Evolutionary conservation across 2,113 vertebrate genomes (phyloP).

Genomic region (Tenebrosternarchus preto): DNA sequence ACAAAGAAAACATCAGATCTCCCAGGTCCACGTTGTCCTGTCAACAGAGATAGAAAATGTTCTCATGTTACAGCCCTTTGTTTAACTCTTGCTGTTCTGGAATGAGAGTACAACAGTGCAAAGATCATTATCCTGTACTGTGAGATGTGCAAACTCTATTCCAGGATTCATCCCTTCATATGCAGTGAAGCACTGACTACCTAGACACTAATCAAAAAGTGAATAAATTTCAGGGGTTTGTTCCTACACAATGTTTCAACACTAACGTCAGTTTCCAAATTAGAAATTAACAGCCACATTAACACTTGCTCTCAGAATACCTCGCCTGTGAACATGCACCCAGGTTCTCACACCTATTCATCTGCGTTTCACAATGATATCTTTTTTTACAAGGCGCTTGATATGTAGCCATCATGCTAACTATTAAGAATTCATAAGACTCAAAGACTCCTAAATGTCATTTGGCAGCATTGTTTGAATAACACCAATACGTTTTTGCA

Average conservation of each 20-base stretch:
- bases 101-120: background rate
- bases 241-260: constrained; percentile 54
- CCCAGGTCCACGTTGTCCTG: constrained; percentile 98
- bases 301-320: constrained; percentile 73
- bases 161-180: background rate
- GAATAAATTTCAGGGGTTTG: constrained; percentile 42
- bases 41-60: constrained; percentile 34
- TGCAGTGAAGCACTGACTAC: background rate
- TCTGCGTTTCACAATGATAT: constrained; percentile 20
- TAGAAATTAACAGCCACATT: constrained; percentile 64
- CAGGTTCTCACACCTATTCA: constrained; percentile 49
- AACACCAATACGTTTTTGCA: background rate
- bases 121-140: too few relatives aligned
- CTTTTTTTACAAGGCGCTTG: background rate
- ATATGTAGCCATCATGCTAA: background rate
- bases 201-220: background rate
- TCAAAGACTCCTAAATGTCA: background rate
- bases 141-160: background rate
- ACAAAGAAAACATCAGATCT: constrained; percentile 98
- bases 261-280: constrained; percentile 57
- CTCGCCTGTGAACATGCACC: constrained; percentile 61
- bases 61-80: background rate
- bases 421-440: background rate
- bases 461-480: background rate
- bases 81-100: background rate